Evolutionary conservation across 2,888 invertebrate species (phyloP), one percentile per base, ranked within the genome.

Genomic region (Agriopis marginaria): DNA sequence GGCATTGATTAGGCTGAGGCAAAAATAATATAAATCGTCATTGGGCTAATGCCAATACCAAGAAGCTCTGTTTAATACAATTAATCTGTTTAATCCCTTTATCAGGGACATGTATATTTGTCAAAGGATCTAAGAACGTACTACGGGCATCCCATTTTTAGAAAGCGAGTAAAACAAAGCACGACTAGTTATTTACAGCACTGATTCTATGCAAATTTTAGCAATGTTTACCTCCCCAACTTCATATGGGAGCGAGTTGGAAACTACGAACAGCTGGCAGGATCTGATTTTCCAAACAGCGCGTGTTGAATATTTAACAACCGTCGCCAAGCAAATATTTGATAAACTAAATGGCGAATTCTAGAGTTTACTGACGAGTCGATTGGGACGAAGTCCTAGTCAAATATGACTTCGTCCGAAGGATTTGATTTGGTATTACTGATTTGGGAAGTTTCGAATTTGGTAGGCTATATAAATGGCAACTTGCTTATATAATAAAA

Each of bases 221-320:
- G 17, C 61, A 50, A 62, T 62, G 61, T 62, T 62, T 51, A 51
- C 53, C 51, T 44, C 32, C 51, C 53, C 32, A 62, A 44, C 63
- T 59, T 63, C 40, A 50, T 53, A 51, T 67, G 45, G 44, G 17
- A 60, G 44, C 8, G 45, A 63, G 63, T 49, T 39, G 68, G 42
- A 40, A 63, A 58, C 53, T 58, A 9, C 7, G 63, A 60, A 61
- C 61, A 65, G 12, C 54, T 59, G 64, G 56, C 50, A 32, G 40
- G 53, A 63, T 54, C 63, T 44, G 59, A 59, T 51, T 51, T 53
- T 45, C 44, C 56, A 63, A 54, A 51, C 62, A 49, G 45, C 10
- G 66, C 59, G 54, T 55, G 59, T 63, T 70, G 66, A 70, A 70
- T 70, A 70, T 66, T 63, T 63, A 66, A 54, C 70, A 66, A 58